Evolutionary conservation across 2,797 vertebrate species (phyloP).

Genomic region (Peromyscus nudipes): DNA sequence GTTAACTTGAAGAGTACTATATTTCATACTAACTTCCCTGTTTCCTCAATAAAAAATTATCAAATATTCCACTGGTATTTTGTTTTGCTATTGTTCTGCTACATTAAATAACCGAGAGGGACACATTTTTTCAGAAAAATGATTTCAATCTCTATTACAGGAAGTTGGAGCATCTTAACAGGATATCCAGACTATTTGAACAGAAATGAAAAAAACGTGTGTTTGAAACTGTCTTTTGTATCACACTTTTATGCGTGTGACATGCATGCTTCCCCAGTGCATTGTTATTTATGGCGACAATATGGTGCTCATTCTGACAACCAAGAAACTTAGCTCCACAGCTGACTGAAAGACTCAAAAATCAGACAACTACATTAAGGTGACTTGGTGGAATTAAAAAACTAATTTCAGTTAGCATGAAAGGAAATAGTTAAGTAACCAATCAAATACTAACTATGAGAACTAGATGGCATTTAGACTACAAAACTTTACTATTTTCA

Average conservation of each 20-base stretch:
- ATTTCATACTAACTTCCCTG: constrained; percentile 85
- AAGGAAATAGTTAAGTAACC: constrained; percentile 88
- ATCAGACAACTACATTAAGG: constrained; percentile 82
- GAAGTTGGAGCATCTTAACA: constrained; percentile 88
- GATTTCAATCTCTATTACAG: constrained; percentile 88
- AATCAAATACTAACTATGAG: constrained; percentile 93
- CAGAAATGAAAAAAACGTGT: constrained; percentile 87
- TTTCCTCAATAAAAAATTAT: constrained; percentile 87
- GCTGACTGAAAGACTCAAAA: constrained; percentile 77
- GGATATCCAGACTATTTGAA: constrained; percentile 87
- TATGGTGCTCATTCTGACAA: constrained; percentile 85
- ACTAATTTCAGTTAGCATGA: constrained; percentile 84
- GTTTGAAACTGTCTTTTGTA: constrained; percentile 84
- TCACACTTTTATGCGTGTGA: constrained; percentile 89
- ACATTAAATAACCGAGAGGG: constrained; percentile 90
- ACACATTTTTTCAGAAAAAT: constrained; percentile 89
- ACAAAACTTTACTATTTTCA: constrained; percentile 89
- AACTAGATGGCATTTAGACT: constrained; percentile 92
- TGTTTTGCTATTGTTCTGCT: constrained; percentile 88
- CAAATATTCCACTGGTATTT: constrained; percentile 87
- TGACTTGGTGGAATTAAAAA: constrained; percentile 85
- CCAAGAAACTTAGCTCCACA: constrained; percentile 80
- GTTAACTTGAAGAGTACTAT: constrained; percentile 84
- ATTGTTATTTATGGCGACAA: constrained; percentile 87
- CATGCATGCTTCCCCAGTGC: constrained; percentile 85